Base-by-base conservation (phyloP, 1,140 invertebrate genomes). In the Probaryconus sp. region DNA sequence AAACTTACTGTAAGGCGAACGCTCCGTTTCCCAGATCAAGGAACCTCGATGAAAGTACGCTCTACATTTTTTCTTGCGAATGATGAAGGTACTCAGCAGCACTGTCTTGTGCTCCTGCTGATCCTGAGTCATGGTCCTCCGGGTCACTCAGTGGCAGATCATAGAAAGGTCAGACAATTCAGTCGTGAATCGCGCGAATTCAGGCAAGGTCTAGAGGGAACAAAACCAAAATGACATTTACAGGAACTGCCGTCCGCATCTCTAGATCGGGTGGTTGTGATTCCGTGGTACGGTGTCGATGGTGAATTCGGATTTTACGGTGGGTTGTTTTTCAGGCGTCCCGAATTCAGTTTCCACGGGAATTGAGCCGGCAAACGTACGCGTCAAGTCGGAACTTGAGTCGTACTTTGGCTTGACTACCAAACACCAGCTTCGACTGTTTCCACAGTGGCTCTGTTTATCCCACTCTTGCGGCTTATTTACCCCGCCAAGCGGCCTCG, bases 21-120 rank as follows among this genome's bases (percentile, higher is more conserved):
- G 87, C 76, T 90, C 88, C 9, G 89, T 90, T 69, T 92, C 91
- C 91, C 91, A 93, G 16, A 91, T 90, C 43, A 92, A 82, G 20
- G 87, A 89, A 53, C 89, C 88, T 20, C 88, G 88, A 84, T 92
- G 91, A 69, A 92, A 91, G 81, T 92, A 90, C n/a, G 92, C 91
- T 42, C 89, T 88, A 72, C 89, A 90, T 65, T 89, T 87, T 82
- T 91, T 92, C 69, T 91, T 91, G 61, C 89, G 89, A 40, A 90
- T 88, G 24, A 90, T 80, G 77, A 92, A 92, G 40, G 90, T 91
- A 67, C 88, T 91, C 10, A 92, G 83, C 24, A 92, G 80, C 35
- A 92, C 89, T 3, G 84, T 65, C 17, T 74, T 67, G 9, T 43
- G 33, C 11, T 69, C 68, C 35, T 2, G 47, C n/a, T 61, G 31